A percentile compares a stretch with the other conserved stretches of the same genome.
Conservation (phyloP, 1,140 invertebrate genomes). For the Bursaphelenchus mucronatus region DNA sequence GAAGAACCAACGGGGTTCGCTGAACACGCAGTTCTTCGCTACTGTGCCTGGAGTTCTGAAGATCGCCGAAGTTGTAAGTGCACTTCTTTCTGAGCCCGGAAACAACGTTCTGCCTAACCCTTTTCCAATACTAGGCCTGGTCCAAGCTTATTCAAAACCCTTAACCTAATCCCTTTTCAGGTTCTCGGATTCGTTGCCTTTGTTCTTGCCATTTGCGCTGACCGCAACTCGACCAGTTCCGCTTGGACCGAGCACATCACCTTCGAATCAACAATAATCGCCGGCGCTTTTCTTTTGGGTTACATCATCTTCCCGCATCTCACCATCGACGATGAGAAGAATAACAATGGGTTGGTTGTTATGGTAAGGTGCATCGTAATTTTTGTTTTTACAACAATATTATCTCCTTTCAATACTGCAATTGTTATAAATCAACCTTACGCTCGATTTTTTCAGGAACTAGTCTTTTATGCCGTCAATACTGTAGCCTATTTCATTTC, state of each 20-base stretch:
- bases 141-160: neutral
- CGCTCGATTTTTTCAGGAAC: constrained; percentile 40
- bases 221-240: constrained; percentile 52
- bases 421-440: constrained; percentile 11
- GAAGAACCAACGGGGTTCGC: constrained; percentile 50
- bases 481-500: constrained; percentile 57
- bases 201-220: constrained; percentile 57
- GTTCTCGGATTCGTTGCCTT: constrained; percentile 55
- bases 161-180: constrained; percentile 31
- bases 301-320: constrained; percentile 60
- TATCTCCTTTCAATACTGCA: constrained; percentile 3
- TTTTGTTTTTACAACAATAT: constrained; percentile 16
- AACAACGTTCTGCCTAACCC: no score
- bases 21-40: constrained; percentile 54
- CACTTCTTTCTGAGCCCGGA: no score
- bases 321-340: constrained; percentile 54
- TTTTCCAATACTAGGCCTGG: no score
- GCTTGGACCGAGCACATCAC: constrained; percentile 61
- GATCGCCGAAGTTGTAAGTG: constrained; percentile 54
- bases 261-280: constrained; percentile 57
- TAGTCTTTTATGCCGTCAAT: constrained; percentile 58
- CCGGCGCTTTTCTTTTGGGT: constrained; percentile 47
- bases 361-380: constrained; percentile 34
- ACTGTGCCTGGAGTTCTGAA: constrained; percentile 57
- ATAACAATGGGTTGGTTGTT: constrained; percentile 54